Conservation (phyloP, 2,888 invertebrate genomes). For the Ptilodon capucinus region DNA sequence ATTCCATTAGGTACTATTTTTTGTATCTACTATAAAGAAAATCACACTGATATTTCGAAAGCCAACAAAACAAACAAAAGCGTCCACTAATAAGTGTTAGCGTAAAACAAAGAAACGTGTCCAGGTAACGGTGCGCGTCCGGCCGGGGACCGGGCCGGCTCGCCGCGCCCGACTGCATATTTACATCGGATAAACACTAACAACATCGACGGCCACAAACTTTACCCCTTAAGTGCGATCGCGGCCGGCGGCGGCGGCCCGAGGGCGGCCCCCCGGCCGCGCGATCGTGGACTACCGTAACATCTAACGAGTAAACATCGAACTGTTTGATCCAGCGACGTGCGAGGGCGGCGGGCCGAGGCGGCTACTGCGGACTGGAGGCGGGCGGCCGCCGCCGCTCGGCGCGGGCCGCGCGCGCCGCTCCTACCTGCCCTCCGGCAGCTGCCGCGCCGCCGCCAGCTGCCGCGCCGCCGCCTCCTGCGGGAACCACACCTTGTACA, state of each 20-base stretch:
- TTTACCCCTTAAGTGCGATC: constrained; percentile 32
- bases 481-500: constrained; percentile 5
- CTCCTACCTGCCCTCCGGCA: constrained; percentile 75
- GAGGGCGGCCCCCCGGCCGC: constrained; percentile 30
- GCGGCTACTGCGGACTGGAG: constrained; percentile 17
- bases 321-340: constrained; percentile 51
- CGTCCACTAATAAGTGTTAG: constrained; percentile 69
- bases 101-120: constrained; percentile 62
- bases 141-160: constrained; percentile 22
- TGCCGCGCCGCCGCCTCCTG: constrained; percentile 48
- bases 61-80: constrained; percentile 78
- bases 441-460: constrained; percentile 54
- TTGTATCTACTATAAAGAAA: constrained; percentile 70
- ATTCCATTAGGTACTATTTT: constrained; percentile 68
- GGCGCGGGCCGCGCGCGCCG: constrained; percentile 41
- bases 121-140: constrained; percentile 41
- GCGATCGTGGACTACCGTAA: constrained; percentile 51
- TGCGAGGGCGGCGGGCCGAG: constrained; percentile 25
- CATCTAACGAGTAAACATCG: constrained; percentile 57
- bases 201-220: constrained; percentile 39
- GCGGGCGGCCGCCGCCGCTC: constrained; percentile 24
- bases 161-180: constrained; percentile 45
- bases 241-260: constrained; percentile 27
- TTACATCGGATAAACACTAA: constrained; percentile 46
- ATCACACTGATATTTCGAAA: constrained; percentile 79